phyloP scores from a whole-genome alignment of 1,140 invertebrate genomes.

The Dreissena rostriformis region DNA sequence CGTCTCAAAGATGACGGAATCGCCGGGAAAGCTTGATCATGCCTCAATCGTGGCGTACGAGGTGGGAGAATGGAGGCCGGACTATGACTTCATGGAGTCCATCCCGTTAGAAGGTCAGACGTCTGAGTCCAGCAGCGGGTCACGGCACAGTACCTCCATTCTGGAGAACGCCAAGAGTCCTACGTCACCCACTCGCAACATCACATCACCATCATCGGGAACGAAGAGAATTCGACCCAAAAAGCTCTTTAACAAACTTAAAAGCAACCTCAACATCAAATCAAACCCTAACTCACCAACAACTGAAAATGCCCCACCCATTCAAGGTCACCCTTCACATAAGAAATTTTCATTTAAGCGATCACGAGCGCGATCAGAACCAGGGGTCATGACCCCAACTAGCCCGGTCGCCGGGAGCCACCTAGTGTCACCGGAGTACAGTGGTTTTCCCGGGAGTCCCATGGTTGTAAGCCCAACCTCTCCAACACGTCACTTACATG shows the following conservation, averaged over 20 bases:
- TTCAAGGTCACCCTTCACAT: slow-evolving; percentile 47
- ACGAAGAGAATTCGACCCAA: slow-evolving; percentile 56
- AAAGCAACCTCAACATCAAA: slow-evolving; percentile 43
- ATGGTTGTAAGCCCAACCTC: slow-evolving; percentile 43
- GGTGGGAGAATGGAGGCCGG: slow-evolving; percentile 81
- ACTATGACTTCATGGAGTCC: slow-evolving; percentile 66
- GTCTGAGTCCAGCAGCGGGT: slow-evolving; percentile 17
- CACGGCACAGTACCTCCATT: slow-evolving; percentile 31
- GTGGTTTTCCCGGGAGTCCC: slow-evolving; percentile 53
- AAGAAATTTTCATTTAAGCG: slow-evolving; percentile 65
- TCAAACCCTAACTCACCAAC: slow-evolving; percentile 53
- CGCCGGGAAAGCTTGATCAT: slow-evolving; percentile 97
- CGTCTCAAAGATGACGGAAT: slow-evolving; percentile 80
- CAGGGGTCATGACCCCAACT: slow-evolving; percentile 28
- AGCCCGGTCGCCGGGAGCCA: slow-evolving; percentile 15
- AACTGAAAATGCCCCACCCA: slow-evolving; percentile 40
- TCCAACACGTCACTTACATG: background rate
- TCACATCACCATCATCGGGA: slow-evolving; percentile 22
- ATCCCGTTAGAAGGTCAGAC: slow-evolving; percentile 54
- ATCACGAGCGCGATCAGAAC: slow-evolving; percentile 56
- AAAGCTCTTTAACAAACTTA: slow-evolving; percentile 62
- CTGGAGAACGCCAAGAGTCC: background rate
- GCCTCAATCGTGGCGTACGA: slow-evolving; percentile 93
- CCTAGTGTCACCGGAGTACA: slow-evolving; percentile 8
- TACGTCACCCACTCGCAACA: slow-evolving; percentile 17